Conservation (phyloP, 2,113 vertebrate species). For the Clarias gariepinus region DNA sequence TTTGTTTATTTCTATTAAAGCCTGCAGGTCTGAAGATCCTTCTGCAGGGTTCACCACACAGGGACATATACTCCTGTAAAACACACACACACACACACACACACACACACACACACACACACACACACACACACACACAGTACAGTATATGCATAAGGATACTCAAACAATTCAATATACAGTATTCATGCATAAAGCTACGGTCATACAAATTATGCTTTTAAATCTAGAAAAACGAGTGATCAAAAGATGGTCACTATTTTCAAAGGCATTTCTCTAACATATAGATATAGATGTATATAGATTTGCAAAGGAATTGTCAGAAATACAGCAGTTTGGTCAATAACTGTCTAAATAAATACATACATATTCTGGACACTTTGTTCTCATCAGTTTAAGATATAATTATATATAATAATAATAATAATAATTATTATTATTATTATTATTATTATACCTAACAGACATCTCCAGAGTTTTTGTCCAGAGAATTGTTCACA, state of each 20-base stretch:
- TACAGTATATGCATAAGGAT: neutral
- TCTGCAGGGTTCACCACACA: constrained; percentile 78
- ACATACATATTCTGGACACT: neutral
- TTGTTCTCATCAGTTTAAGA: neutral
- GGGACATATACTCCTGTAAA: constrained; percentile 77
- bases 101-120: neutral
- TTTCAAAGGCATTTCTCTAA: neutral
- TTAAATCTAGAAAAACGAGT: neutral
- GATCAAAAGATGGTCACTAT: neutral
- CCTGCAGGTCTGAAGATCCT: constrained; percentile 73
- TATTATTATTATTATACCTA: too few species aligned
- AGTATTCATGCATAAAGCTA: neutral
- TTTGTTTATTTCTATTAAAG: constrained; percentile 63
- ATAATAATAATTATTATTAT: too few species aligned
- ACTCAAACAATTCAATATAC: neutral
- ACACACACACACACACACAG: neutral
- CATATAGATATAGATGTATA: neutral
- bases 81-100: constrained; percentile 11
- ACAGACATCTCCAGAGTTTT: too few species aligned
- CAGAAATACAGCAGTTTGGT: neutral
- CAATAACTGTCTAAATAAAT: neutral
- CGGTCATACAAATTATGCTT: neutral
- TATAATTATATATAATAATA: neutral
- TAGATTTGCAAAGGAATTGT: neutral
- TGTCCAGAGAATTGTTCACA: neutral